Base-by-base conservation (phyloP, 2,797 vertebrate genomes). In the Bryconaethiops microstoma region DNA sequence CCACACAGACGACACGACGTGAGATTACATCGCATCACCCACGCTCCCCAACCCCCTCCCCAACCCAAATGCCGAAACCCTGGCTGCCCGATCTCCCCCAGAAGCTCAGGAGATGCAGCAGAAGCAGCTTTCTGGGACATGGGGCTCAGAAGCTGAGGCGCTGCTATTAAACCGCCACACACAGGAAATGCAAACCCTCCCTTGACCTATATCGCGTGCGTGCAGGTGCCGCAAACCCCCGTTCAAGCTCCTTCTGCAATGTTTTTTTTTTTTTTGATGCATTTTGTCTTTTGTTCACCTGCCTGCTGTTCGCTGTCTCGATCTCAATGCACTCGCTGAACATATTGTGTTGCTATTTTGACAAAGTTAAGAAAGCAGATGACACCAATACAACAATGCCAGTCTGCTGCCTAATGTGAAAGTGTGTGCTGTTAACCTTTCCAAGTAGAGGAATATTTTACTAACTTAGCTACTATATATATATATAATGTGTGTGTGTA, bases 121-220 rank as follows among this genome's bases (percentile, higher is more conserved):
- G 45, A 85, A 17, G 35, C 42, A 60, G 65, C 78, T 63, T 73
- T 63, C 63, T 65, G 63, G 63, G 80, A 77, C 77, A 74, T 72
- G 64, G 79, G 82, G 71, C 59, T 78, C 74, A 67, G 75, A 78
- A 82, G 71, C 52, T 35, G 60, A 12, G 50, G 77, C 48, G 86
- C 85, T 89, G 84, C 84, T 90, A 87, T 87, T 77, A 88, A 88
- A 87, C 60, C 59, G 83, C 23, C 69, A 77, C 60, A 76, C 76
- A 77, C 86, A 91, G 74, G 87, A 87, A 82, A 84, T 80, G 84
- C 87, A 88, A 86, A 86, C 80, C 12, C 68, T 57, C 86, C 83
- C 85, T 83, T 92, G 90, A 92, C 91, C 92, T 92, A 93, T 78
- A 90, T 92, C 84, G 25, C n/a, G 29, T 60, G 77, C 35, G 71